Percentiles rank a stretch among this genome's conserved stretches.
phyloP scores from a whole-genome alignment of 1,140 invertebrate genomes.

The Dryas iulia region DNA sequence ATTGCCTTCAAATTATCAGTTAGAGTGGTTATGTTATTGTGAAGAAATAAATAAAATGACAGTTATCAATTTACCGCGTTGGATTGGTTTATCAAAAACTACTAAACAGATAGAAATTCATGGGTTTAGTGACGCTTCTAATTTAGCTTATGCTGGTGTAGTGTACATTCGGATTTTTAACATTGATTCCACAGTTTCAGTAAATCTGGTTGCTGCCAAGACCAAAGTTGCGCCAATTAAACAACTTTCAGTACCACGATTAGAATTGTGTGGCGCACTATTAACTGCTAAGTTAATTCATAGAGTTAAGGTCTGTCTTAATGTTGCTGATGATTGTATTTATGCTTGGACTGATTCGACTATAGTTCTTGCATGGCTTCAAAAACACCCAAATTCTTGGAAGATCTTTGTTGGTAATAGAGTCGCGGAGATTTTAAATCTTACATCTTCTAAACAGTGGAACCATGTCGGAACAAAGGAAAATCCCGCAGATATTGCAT shows the following conservation, averaged over 20 bases:
- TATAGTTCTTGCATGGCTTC: too few species aligned
- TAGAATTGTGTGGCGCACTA: slow-evolving; percentile 53
- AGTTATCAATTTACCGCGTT: slow-evolving; percentile 3
- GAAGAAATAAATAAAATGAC: background rate
- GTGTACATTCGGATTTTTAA: slow-evolving; percentile 30
- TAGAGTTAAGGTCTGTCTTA: slow-evolving; percentile 34
- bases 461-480: slow-evolving; percentile 4
- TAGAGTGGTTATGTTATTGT: background rate
- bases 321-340: slow-evolving; percentile 22
- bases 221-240: slow-evolving; percentile 49
- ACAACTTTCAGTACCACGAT: slow-evolving; percentile 39
- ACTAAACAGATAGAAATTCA: slow-evolving; percentile 24
- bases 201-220: slow-evolving; percentile 38
- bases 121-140: slow-evolving; percentile 25
- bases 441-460: slow-evolving; percentile 26
- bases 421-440: slow-evolving; percentile 51
- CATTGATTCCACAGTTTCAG: slow-evolving; percentile 3
- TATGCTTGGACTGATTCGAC: slow-evolving; percentile 67
- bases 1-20: background rate
- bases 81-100: slow-evolving; percentile 16
- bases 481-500: slow-evolving; percentile 24
- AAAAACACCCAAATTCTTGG: slow-evolving; percentile 37
- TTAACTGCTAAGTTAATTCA: slow-evolving; percentile 37
- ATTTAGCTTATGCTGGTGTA: slow-evolving; percentile 26
- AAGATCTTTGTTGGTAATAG: slow-evolving; percentile 66